Percentiles rank a stretch among this genome's conserved stretches.
Conservation (phyloP, 2,113 vertebrate genomes). For the Prinia subflava region DNA sequence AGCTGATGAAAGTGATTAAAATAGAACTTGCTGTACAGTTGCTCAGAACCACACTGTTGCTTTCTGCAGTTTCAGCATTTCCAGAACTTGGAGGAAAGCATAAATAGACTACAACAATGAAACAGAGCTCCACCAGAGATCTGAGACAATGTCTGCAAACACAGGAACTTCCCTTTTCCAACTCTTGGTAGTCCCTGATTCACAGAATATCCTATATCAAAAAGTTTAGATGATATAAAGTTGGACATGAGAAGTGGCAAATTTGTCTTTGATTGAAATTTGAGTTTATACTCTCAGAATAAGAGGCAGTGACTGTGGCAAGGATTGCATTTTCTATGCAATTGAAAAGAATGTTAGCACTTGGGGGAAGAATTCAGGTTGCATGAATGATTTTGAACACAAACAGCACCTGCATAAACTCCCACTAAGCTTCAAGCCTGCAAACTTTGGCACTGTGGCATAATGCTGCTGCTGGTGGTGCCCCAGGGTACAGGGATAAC, state of each 20-base stretch:
- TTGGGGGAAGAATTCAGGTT: neutral
- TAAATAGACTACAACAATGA: slow-evolving; percentile 63
- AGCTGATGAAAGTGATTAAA: slow-evolving; percentile 41
- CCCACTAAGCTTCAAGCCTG: neutral
- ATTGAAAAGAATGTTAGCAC: neutral
- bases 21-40: slow-evolving; percentile 48
- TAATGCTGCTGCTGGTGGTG: neutral
- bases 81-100: slow-evolving; percentile 65
- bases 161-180: slow-evolving; percentile 63
- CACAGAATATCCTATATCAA: neutral
- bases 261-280: neutral
- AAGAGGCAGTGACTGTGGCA: neutral
- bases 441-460: neutral
- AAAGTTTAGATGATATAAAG: neutral
- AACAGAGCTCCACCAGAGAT: slow-evolving; percentile 61
- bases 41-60: slow-evolving; percentile 1
- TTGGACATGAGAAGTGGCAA: neutral
- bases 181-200: neutral
- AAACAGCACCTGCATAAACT: neutral
- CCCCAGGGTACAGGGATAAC: neutral
- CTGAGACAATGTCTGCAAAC: slow-evolving; percentile 46
- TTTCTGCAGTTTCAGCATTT: slow-evolving; percentile 67
- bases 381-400: neutral
- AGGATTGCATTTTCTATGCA: neutral
- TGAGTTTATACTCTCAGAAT: neutral